Evolutionary conservation across 1,140 invertebrate species (phyloP), one percentile per base, ranked within the genome.

Genomic region (Camponotus floridanus): DNA sequence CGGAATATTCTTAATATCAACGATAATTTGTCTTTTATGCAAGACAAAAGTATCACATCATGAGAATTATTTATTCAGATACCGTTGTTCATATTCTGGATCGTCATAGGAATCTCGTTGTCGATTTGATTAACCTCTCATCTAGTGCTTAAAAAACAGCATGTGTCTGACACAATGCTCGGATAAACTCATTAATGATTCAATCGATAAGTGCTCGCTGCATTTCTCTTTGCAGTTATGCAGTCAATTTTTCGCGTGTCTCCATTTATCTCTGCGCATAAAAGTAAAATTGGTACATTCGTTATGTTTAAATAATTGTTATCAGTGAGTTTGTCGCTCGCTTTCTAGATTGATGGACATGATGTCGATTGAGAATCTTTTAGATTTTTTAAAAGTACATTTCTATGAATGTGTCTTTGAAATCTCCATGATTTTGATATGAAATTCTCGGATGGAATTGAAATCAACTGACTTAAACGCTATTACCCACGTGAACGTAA

Each of bases 131-230:
- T 65, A 76, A 55, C 13, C 21, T 15, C 39, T 18, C 26, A 65
- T 31, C 15, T n/a, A 13, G 21, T 57, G 11, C 15, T 65, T 61
- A 36, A 61, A 65, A 78, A 65, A 33, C 48, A 81, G 4, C 18
- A 7, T 55, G 7, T 6, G n/a, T 39, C 3, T 8, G n/a, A 31
- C 36, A 33, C 36, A 33, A 2, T 15, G 48, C 15, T 7, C 31
- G n/a, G 6, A 61, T 73, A 18, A 74, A 73, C 7, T 81, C 64
- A 42, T 42, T 21, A 59, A 65, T 78, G 51, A 76, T 65, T 78
- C 26, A 33, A 45, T 61, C 36, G 13, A 59, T 61, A 70, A 70
- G 6, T 39, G 7, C 33, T 13, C n/a, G n/a, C 11, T 7, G n/a
- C 33, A 57, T 15, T 79, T 33, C 3, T 70, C 0, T 13, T 76